phyloP scores from a whole-genome alignment of 2,113 vertebrate genomes.

The Nesoenas mayeri region DNA sequence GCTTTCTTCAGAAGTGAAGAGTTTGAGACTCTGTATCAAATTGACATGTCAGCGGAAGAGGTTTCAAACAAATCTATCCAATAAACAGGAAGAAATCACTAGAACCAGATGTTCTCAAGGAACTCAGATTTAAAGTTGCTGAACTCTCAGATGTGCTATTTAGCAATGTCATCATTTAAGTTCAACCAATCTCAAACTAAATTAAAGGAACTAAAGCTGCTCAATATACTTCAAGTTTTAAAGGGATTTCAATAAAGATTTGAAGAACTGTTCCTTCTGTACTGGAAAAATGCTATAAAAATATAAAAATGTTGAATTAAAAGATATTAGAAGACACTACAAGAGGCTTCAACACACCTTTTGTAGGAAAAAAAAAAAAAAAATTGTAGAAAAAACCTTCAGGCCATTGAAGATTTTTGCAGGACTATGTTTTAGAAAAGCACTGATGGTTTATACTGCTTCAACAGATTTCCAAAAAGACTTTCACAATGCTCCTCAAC shows the following conservation, averaged over 20 bases:
- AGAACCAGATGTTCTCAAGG: slow-evolving; percentile 15
- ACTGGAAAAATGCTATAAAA: not conserved
- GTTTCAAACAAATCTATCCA: slow-evolving; percentile 35
- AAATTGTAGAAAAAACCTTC: too few species aligned
- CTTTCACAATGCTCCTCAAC: not conserved
- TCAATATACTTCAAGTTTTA: not conserved
- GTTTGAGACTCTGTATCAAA: slow-evolving; percentile 20
- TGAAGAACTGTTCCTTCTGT: not conserved
- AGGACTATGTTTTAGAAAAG: not conserved
- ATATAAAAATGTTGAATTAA: not conserved
- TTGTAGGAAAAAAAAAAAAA: not conserved
- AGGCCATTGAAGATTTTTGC: not conserved
- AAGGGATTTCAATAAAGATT: not conserved
- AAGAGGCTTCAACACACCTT: not conserved
- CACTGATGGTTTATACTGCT: not conserved
- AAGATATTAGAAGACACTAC: not conserved
- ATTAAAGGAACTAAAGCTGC: not conserved
- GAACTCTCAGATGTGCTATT: not conserved
- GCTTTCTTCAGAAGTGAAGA: not conserved
- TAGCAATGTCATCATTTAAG: not conserved
- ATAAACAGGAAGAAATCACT: slow-evolving; percentile 30
- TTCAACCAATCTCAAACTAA: not conserved
- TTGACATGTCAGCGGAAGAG: not conserved
- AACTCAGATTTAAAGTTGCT: not conserved
- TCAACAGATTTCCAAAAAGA: not conserved